Evolutionary conservation across 2,113 vertebrate genomes (phyloP).

Genomic region (Lepus americanus): DNA sequence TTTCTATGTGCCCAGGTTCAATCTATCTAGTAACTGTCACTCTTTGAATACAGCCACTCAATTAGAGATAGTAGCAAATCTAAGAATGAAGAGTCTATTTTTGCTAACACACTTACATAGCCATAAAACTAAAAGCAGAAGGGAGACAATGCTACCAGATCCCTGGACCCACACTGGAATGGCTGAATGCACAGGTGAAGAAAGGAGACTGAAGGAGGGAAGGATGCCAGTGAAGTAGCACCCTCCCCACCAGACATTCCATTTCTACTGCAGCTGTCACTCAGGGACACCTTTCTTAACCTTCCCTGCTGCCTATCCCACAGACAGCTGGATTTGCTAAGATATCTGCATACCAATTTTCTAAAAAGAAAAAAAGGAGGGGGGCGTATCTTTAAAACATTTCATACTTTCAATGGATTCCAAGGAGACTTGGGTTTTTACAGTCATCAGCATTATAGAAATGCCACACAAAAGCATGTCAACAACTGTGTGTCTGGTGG

Average conservation of each 20-base stretch:
- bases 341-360: not conserved
- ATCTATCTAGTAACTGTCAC: constrained; percentile 72
- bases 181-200: not conserved
- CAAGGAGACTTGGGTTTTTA: constrained; percentile 60
- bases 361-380: not conserved
- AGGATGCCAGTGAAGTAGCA: not conserved
- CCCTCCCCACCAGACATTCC: too few relatives aligned
- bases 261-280: not conserved
- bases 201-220: not conserved
- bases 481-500: constrained; percentile 14
- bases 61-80: constrained; percentile 68
- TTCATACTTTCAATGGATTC: constrained; percentile 50
- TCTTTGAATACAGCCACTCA: constrained; percentile 70
- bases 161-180: too few relatives aligned
- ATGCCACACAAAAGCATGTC: constrained; percentile 31
- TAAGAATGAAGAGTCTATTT: constrained; percentile 62
- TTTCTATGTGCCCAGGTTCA: constrained; percentile 75
- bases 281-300: not conserved
- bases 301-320: not conserved
- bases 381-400: not conserved
- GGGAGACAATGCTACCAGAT: not conserved
- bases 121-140: constrained; percentile 7
- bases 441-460: constrained; percentile 54
- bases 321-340: not conserved
- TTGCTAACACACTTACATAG: constrained; percentile 47